These are phyloP conservation scores for Cryptoleucopteryx plumbea DNA, from an alignment of 2,113 vertebrate genomes.

Conservation along the genomic window DNA sequence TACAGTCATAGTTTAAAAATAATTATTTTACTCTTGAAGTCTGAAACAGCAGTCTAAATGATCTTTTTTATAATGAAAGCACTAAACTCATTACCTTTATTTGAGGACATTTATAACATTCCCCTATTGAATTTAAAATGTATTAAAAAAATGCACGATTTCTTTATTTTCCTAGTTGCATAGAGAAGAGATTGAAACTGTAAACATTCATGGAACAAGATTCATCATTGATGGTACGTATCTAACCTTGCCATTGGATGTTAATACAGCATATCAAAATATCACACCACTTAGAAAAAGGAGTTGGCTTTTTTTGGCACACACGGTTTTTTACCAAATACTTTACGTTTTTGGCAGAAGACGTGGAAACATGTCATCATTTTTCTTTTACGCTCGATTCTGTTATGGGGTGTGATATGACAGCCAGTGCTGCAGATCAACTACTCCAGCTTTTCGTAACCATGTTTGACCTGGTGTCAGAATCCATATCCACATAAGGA, in stretches of 20 bases:
- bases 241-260: background rate
- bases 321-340: background rate
- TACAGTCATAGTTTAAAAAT: background rate
- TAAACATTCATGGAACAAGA: constrained; percentile 89
- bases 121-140: background rate
- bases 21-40: background rate
- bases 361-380: background rate
- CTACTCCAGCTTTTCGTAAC: background rate
- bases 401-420: background rate
- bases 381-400: background rate
- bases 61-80: background rate
- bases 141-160: background rate
- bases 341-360: background rate
- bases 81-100: background rate
- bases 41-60: background rate
- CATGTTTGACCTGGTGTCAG: background rate
- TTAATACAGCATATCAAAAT: background rate
- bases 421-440: background rate
- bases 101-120: background rate
- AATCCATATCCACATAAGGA: background rate
- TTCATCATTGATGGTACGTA: constrained; percentile 85
- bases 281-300: background rate
- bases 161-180: constrained; percentile 74
- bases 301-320: background rate
- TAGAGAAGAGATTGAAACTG: constrained; percentile 83